These are phyloP conservation scores for Caenorhabditis sp. DNA, from an alignment of 2,888 invertebrate genomes.

Conservation along the genomic window DNA sequence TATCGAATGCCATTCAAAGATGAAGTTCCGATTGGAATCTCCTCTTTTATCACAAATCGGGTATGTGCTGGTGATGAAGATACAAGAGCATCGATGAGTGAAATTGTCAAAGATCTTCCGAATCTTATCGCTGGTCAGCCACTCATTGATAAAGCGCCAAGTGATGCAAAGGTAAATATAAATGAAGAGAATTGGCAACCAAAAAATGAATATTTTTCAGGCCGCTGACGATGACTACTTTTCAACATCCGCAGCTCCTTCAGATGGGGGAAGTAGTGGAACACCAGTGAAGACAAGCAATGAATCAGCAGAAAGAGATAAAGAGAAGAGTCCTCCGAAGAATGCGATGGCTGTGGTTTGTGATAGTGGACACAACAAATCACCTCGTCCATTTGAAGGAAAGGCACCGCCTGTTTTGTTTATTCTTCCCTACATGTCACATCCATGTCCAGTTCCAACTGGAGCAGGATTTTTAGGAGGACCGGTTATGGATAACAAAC, in stretches of 20 bases:
- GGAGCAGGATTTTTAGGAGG: background rate
- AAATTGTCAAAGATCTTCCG: slow-evolving; percentile 1
- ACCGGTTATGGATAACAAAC: background rate
- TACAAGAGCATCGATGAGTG: slow-evolving; percentile 2
- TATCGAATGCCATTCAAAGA: slow-evolving; percentile 45
- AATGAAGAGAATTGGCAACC: background rate
- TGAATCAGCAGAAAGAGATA: background rate
- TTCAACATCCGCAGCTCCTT: background rate
- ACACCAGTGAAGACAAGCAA: background rate
- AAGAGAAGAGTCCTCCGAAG: background rate
- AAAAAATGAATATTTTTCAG: background rate
- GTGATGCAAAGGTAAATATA: background rate
- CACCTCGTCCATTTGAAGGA: background rate
- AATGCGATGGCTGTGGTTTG: background rate
- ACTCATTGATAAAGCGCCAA: background rate
- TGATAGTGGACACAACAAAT: background rate
- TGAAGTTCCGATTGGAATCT: background rate
- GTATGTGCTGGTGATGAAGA: slow-evolving; percentile 1
- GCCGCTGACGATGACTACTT: background rate
- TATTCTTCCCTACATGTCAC: background rate
- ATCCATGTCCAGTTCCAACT: background rate
- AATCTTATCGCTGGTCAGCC: background rate
- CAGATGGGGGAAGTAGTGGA: background rate
- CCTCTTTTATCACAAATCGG: background rate
- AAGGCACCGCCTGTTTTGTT: background rate